Evolutionary conservation across 2,113 vertebrate species (phyloP).

Genomic region (Arothron firmamentum): DNA sequence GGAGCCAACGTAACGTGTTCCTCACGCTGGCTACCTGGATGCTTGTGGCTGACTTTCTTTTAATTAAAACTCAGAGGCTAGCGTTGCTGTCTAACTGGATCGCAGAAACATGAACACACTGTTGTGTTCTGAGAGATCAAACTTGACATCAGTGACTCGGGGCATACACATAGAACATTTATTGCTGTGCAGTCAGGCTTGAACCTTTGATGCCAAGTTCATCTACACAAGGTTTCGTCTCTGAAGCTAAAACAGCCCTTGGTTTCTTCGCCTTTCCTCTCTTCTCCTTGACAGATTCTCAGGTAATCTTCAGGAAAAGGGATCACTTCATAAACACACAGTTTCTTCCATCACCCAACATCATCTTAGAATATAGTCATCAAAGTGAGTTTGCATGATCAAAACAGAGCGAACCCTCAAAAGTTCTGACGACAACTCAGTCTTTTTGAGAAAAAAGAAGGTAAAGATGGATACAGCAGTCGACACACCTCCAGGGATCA

Average conservation of each 20-base stretch:
- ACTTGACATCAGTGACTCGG: constrained; percentile 65
- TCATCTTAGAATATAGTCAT: constrained; percentile 60
- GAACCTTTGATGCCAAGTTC: constrained; percentile 64
- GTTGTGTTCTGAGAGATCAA: constrained; percentile 56
- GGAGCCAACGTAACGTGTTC: too few relatives aligned
- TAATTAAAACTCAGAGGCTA: background rate
- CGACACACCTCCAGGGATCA: constrained; percentile 53
- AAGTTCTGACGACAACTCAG: constrained; percentile 53
- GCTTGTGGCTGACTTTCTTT: too few relatives aligned
- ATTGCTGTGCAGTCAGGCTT: constrained; percentile 77
- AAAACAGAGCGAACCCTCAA: constrained; percentile 48
- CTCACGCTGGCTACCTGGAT: too few relatives aligned
- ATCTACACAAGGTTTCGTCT: constrained; percentile 69
- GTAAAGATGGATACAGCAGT: constrained; percentile 59
- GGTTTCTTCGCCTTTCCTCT: constrained; percentile 57
- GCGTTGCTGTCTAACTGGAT: background rate
- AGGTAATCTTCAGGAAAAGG: constrained; percentile 58
- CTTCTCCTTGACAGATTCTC: constrained; percentile 34
- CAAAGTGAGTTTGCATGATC: constrained; percentile 65
- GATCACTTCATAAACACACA: constrained; percentile 30
- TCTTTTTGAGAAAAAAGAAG: constrained; percentile 39
- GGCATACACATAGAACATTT: constrained; percentile 75
- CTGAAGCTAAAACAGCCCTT: constrained; percentile 79
- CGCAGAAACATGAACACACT: background rate
- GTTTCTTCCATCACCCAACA: constrained; percentile 34